Evolutionary conservation across 2,113 vertebrate genomes (phyloP).

Genomic region (Myotis brandtii): DNA sequence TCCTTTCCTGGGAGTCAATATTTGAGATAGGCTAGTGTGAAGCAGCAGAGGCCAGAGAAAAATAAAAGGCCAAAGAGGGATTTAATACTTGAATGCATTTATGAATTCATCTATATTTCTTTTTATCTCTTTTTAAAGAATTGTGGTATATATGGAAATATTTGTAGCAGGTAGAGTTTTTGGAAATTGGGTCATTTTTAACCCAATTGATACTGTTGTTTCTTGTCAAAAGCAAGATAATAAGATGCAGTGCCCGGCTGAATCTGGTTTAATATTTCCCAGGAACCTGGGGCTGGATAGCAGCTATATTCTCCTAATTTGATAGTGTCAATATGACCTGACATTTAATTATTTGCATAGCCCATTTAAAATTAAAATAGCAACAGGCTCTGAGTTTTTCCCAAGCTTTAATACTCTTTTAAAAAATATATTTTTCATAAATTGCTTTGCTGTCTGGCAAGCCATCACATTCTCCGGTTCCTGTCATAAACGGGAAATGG

Average conservation of each 20-base stretch:
- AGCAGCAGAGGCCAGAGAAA: slow-evolving; percentile 21
- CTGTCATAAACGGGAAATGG: slow-evolving; percentile 64
- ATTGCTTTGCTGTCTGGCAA: slow-evolving; percentile 73
- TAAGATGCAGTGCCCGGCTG: slow-evolving; percentile 30
- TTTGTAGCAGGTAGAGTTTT: slow-evolving; percentile 58
- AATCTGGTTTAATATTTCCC: slow-evolving; percentile 60
- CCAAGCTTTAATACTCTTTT: slow-evolving; percentile 74
- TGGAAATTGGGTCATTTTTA: slow-evolving; percentile 74
- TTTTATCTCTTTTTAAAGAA: slow-evolving; percentile 74
- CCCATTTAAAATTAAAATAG: slow-evolving; percentile 76
- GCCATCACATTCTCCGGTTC: slow-evolving; percentile 27
- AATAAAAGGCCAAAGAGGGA: slow-evolving; percentile 40
- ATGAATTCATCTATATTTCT: slow-evolving; percentile 31
- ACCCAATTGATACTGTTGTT: slow-evolving; percentile 64
- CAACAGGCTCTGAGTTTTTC: slow-evolving; percentile 49
- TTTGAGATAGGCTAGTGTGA: slow-evolving; percentile 58
- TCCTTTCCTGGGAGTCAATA: slow-evolving; percentile 63
- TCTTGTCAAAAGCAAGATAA: slow-evolving; percentile 63
- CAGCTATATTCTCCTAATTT: slow-evolving; percentile 64
- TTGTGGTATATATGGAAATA: slow-evolving; percentile 50
- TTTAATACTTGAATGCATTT: slow-evolving; percentile 68
- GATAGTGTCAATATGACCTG: slow-evolving; percentile 60
- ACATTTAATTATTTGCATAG: slow-evolving; percentile 76
- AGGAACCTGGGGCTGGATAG: slow-evolving; percentile 21
- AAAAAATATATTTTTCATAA: slow-evolving; percentile 74